Evolutionary conservation across 2,888 invertebrate species (phyloP), one percentile per base, ranked within the genome.

Genomic region (Rosalia funebris): DNA sequence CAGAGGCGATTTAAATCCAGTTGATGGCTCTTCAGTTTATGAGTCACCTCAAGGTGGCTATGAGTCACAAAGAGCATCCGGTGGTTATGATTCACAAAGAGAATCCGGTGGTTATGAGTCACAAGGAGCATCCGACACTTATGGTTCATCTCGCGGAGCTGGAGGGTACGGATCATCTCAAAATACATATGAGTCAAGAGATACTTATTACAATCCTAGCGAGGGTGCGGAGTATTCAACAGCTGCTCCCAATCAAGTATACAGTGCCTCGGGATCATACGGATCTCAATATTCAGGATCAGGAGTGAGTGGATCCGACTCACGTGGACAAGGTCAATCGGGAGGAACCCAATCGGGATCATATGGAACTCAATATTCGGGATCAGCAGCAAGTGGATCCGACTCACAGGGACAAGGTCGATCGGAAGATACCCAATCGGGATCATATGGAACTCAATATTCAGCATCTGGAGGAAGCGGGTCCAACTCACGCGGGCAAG

Each of bases 1-100:
- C 32, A 62, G 62, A 20, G 60, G 60, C 12, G 63, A 63, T 12
- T 56, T 60, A 45, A 47, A 55, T n/a, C 52, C 48, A 14, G 20
- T 31, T n/a, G 62, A 58, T 1, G 50, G 20, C 7, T 12, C 44
- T 0, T 11, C 37, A 17, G 47, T 36, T n/a, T 45, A 46, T 16
- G 45, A 19, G 9, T 2, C 32, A 45, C 37, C 52, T 10, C 10
- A 16, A 9, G 44, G 19, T 36, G 19, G 36, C 34, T 45, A 54
- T 14, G 44, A 54, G 16, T n/a, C 42, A 19, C 2, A 16, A 10
- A 16, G 17, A 2, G 45, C 12, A n/a, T 45, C 20, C 31, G n/a
- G 25, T 12, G 14, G 25, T 20, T 14, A 15, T 1, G 7, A 20
- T 9, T 7, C 20, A 3, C 20, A 3, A 45, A 17, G 10, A 42